Base-by-base conservation (phyloP, 2,888 invertebrate genomes). In the Sceliomorpha sp. region DNA sequence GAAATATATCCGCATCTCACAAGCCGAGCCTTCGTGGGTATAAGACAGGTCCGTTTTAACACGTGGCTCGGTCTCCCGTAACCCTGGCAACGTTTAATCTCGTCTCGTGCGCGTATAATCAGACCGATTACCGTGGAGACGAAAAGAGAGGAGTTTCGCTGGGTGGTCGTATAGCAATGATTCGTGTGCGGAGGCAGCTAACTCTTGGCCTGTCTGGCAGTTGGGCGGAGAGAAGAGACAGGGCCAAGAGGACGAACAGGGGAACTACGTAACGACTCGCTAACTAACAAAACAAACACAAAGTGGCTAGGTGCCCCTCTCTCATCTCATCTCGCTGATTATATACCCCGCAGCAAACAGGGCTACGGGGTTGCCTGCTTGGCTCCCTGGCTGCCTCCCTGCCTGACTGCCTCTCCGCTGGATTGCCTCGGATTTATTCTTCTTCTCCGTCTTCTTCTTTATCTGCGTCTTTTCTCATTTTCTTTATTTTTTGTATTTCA, bases 281-380 rank as follows among this genome's bases (percentile, higher is more conserved):
- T 82, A 83, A 83, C 84, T 85, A 84, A 84, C 81, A 84, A 85
- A 83, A 84, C 84, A 84, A 83, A 84, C 83, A 84, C 77, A 76
- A 82, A 80, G 73, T 73, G 73, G 73, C 68, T 69, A 64, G 62
- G 45, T 64, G 17, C 63, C 53, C 70, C 67, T 63, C 59, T 74
- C 79, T 78, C 80, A 78, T 80, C 82, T 81, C 81, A 80, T 82
- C 84, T 79, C 74, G 79, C 72, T 84, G 84, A 84, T 84, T 83
- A 84, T 83, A 84, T 83, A 83, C 79, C 83, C 81, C 78, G 79
- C 74, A 75, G 82, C 79, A 70, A 67, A 67, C 68, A 31, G 50
- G 9, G 39, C 56, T 56, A 27, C 50, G 24, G 56, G 56, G 56
- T 64, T 44, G 42, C 37, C 29, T 32, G 55, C 48, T 34, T 53